These are phyloP conservation scores for Helarctos malayanus DNA, from an alignment of 2,797 vertebrate genomes.

Conservation along the genomic window DNA sequence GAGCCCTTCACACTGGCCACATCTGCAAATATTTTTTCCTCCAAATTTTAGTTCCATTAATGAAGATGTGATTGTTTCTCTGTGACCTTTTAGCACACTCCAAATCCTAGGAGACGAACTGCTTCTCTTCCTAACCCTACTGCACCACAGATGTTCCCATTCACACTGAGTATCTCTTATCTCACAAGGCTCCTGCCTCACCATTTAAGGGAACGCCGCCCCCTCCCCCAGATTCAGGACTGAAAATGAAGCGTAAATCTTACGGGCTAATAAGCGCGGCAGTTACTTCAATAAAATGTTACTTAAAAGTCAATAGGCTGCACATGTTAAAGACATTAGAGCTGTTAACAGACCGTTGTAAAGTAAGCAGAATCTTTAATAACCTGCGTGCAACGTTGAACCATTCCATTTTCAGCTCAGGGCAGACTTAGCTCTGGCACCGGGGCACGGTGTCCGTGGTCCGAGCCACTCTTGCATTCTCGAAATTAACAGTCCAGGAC, in stretches of 20 bases:
- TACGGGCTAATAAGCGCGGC: slow-evolving; percentile 92
- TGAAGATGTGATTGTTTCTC: slow-evolving; percentile 78
- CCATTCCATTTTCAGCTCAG: slow-evolving; percentile 73
- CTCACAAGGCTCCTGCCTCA: slow-evolving; percentile 44
- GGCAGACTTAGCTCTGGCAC: slow-evolving; percentile 63
- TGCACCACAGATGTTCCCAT: slow-evolving; percentile 32
- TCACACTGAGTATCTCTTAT: slow-evolving; percentile 52
- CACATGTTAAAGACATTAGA: slow-evolving; percentile 93
- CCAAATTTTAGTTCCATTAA: slow-evolving; percentile 74
- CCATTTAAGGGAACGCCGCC: slow-evolving; percentile 66
- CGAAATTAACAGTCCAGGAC: slow-evolving; percentile 27
- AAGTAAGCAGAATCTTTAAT: slow-evolving; percentile 92
- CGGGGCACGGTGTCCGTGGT: not conserved
- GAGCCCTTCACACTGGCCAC: slow-evolving; percentile 77
- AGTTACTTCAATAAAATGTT: slow-evolving; percentile 92
- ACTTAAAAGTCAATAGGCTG: slow-evolving; percentile 92
- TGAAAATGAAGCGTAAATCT: slow-evolving; percentile 93
- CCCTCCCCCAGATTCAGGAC: slow-evolving; percentile 85
- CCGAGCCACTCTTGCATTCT: slow-evolving; percentile 66
- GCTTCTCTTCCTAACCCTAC: slow-evolving; percentile 48
- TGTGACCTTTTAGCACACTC: slow-evolving; percentile 50
- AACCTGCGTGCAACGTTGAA: slow-evolving; percentile 83
- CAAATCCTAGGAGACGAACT: slow-evolving; percentile 50
- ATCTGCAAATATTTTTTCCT: slow-evolving; percentile 87
- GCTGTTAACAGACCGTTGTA: slow-evolving; percentile 92